Evolutionary conservation across 2,797 vertebrate genomes (phyloP).

Genomic region (Tolypeutes matacus): DNA sequence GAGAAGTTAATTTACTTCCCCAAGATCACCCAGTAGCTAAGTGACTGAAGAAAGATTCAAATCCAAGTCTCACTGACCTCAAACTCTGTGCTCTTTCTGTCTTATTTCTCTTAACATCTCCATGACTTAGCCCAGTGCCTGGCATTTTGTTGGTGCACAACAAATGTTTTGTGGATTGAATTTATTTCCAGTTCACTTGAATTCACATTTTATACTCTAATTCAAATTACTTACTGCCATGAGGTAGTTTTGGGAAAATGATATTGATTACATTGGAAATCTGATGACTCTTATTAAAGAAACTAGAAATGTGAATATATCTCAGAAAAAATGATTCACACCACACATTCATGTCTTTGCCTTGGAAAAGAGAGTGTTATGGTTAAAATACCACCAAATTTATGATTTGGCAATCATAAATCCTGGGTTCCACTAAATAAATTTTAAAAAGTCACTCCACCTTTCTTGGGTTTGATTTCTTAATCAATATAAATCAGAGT

Average conservation of each 20-base stretch:
- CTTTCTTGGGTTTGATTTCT: slow-evolving; percentile 13
- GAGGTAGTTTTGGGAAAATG: background rate
- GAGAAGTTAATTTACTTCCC: slow-evolving; percentile 1
- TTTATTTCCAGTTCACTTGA: slow-evolving; percentile 26
- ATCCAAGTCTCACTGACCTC: background rate
- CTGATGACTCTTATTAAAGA: background rate
- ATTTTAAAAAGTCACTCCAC: background rate
- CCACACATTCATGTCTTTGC: background rate
- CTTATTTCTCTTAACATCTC: background rate
- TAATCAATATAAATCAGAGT: background rate
- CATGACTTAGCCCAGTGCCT: background rate
- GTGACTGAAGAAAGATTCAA: background rate
- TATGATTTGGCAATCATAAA: background rate
- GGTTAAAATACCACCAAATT: background rate
- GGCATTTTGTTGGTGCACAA: background rate
- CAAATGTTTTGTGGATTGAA: background rate
- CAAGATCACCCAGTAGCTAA: background rate
- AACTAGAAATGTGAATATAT: background rate
- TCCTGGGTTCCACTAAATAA: background rate
- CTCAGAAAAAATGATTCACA: background rate
- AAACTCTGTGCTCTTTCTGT: background rate
- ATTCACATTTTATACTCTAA: background rate
- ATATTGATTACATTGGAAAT: background rate
- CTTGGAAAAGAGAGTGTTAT: background rate
- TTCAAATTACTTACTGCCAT: background rate